Evolutionary conservation across 2,797 vertebrate species (phyloP).

Genomic region (Eptatretus atami): DNA sequence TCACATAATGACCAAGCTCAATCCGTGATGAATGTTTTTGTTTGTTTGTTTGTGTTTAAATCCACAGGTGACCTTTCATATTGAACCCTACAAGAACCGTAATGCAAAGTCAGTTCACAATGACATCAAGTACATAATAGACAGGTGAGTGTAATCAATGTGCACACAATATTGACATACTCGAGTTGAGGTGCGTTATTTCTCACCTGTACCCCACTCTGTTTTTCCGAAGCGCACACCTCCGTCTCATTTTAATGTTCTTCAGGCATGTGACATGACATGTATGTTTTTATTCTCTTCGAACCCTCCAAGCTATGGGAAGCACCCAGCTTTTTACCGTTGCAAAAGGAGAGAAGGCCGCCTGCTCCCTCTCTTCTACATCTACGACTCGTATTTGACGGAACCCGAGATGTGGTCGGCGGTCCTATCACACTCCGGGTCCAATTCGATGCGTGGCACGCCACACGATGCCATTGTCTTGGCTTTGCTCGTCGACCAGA

Average conservation of each 20-base stretch:
- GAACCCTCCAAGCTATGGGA: slow-evolving; percentile 23
- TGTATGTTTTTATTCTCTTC: background rate
- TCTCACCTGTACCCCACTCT: background rate
- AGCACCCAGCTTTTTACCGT: slow-evolving; percentile 37
- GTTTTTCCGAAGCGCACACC: slow-evolving; percentile 7
- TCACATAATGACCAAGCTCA: background rate
- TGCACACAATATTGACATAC: background rate
- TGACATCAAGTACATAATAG: slow-evolving; percentile 47
- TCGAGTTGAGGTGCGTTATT: background rate
- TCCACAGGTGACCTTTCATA: slow-evolving; percentile 29
- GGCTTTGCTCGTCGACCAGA: slow-evolving; percentile 20
- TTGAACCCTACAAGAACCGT: slow-evolving; percentile 31
- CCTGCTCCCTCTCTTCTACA: slow-evolving; percentile 38
- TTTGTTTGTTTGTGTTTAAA: background rate
- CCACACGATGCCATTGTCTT: slow-evolving; percentile 35
- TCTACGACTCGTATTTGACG: slow-evolving; percentile 48
- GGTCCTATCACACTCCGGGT: slow-evolving; percentile 25
- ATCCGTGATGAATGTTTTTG: background rate
- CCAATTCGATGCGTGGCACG: slow-evolving; percentile 30
- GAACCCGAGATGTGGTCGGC: slow-evolving; percentile 37
- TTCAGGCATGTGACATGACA: slow-evolving; percentile 2
- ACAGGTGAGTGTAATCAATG: slow-evolving; percentile 21
- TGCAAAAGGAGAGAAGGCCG: slow-evolving; percentile 29
- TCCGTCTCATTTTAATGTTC: slow-evolving; percentile 8
- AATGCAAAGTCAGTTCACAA: slow-evolving; percentile 35